Evolutionary conservation across 1,140 invertebrate genomes (phyloP), one percentile per base, ranked within the genome.

Genomic region (Drosophila guanche): DNA sequence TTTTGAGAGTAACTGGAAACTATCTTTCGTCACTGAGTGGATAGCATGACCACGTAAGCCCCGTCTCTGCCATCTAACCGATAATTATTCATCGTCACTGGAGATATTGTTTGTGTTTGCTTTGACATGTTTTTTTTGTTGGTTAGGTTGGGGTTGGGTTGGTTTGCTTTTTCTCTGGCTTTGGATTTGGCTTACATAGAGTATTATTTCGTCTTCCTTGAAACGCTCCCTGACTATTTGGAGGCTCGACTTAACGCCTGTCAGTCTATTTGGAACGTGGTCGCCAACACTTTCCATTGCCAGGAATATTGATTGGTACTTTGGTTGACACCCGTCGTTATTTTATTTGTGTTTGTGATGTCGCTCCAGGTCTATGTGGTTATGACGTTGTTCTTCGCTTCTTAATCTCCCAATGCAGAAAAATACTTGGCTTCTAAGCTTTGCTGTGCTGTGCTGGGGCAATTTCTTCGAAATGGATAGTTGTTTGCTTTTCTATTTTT

Each of bases 211-310:
- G 20, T 90, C 90, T 4, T 89, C 63, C 66, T 90, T 90, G 50
- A 90, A 90, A 5, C 90, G 80, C 52, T 89, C 71, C 62, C 88
- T 88, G 6, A 90, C 81, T 23, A 90, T 73, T 7, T 80, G 43
- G 56, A 75, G 55, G 23, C 4, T 41, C 1, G 54, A 42, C 22
- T 7, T 50, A 37, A 40, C 46, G 43, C 12, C 23, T 47, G 33
- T 42, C 20, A 25, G 33, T 23, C 50, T 74, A 51, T 76, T 72
- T 20, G 55, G 6, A 8, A 56, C 62, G 56, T 14, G 37, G n/a
- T 48, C 58, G 8, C 37, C 55, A 25, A 51, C 58, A 37, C 58
- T 45, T 43, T 80, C 81, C 81, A 85, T 83, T 45, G 41, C 25
- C 43, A 33, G 14, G 25, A 27, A 42, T 22, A 7, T 45, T 62